phyloP scores from a whole-genome alignment of 2,888 invertebrate genomes.

The Pterobdella sp. region DNA sequence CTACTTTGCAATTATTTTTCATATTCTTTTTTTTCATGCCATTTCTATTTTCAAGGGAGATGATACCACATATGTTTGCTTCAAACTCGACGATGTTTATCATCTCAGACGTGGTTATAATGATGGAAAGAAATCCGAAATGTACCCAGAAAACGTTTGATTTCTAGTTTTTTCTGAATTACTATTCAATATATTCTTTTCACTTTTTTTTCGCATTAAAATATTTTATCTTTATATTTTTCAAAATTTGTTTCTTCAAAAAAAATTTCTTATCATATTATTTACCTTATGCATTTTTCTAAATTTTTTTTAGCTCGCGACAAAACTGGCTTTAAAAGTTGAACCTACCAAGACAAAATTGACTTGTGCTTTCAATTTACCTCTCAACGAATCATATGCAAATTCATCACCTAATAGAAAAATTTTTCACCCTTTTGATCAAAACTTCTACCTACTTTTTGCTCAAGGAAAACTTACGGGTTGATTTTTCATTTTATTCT shows the following conservation, averaged over 20 bases:
- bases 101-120: neutral
- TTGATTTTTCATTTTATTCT: neutral
- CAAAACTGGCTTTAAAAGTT: no score
- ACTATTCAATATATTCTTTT: no score
- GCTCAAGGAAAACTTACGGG: neutral
- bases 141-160: neutral
- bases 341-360: no score
- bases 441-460: slow-evolving; percentile 7
- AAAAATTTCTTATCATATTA: no score
- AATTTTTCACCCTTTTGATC: neutral
- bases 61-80: neutral
- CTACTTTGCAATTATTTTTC: no score
- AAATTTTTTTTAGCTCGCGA: no score
- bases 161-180: no score
- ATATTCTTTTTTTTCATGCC: neutral
- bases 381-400: neutral
- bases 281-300: no score
- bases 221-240: neutral
- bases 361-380: neutral
- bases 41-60: neutral
- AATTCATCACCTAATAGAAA: neutral
- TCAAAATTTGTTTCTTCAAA: no score
- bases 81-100: neutral
- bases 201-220: neutral
- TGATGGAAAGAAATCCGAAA: neutral